Conservation (phyloP, 2,797 vertebrate species). For the Serranus cabrilla region DNA sequence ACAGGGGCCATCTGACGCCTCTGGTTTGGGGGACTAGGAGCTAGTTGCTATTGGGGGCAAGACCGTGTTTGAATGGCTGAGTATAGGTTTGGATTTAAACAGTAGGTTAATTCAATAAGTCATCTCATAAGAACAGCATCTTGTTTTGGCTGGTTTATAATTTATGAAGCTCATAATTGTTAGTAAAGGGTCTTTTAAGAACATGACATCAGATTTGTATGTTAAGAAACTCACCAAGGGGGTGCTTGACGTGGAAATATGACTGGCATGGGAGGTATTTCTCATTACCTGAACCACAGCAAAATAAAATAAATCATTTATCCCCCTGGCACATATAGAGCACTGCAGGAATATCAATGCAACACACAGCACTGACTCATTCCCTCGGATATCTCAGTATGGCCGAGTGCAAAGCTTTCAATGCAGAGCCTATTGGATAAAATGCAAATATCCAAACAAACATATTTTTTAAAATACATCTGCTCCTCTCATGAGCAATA, state of each 20-base stretch:
- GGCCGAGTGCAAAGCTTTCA: conserved; percentile 9
- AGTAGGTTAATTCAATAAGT: not conserved
- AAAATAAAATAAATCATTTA: conserved; percentile 58
- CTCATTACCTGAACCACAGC: conserved; percentile 88
- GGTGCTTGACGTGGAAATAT: conserved; percentile 85
- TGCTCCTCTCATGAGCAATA: not conserved
- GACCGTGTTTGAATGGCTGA: conserved; percentile 48
- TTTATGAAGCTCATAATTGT: not conserved
- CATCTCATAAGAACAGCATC: not conserved
- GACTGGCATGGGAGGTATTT: conserved; percentile 89
- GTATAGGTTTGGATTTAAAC: conserved; percentile 14
- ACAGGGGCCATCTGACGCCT: conserved; percentile 89
- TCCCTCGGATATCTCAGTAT: not conserved
- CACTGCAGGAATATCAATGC: conserved; percentile 20
- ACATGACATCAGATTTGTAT: not conserved
- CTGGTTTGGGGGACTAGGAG: conserved; percentile 94
- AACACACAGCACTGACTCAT: conserved; percentile 14
- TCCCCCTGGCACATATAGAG: conserved; percentile 15
- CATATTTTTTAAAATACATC: not conserved
- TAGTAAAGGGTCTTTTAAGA: not conserved
- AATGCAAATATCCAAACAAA: conserved; percentile 6
- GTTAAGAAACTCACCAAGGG: conserved; percentile 85
- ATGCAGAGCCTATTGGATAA: not conserved
- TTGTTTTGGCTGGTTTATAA: not conserved
- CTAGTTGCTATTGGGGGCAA: conserved; percentile 89